Evolutionary conservation across 2,797 vertebrate species (phyloP), one percentile per base, ranked within the genome.

Genomic region (Picus viridis): DNA sequence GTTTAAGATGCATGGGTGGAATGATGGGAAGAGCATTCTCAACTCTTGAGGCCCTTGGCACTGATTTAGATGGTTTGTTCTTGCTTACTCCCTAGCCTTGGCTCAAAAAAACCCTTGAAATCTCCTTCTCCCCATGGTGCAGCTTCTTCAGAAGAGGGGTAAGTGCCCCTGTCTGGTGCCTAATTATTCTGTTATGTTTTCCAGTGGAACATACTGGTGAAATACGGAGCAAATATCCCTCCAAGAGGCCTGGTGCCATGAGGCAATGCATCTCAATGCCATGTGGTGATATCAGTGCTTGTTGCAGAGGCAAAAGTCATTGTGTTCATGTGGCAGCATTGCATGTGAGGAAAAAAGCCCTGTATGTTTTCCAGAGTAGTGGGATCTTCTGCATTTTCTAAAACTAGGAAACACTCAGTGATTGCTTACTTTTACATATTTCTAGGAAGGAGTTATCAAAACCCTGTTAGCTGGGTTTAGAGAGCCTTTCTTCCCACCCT

Each of bases 271-370:
- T 24, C 20, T 74, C n/a, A 64, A 14, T 45, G n/a, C 65, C n/a
- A 1, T 65, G n/a, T 71, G 51, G 34, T 83, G 27, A 49, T 41
- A 49, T 7, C 27, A 77, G 32, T 45, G 68, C 29, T 32, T 13
- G 3, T 14, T 1, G 1, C 34, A 41, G 72, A 56, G 51, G 10
- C 3, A 45, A 70, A 78, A 79, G 32, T 5, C 0, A 0, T 36
- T 32, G 15, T 2, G 9, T 29, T 83, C 47, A 13, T 27, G 18
- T 62, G 0, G 1, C 26, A 65, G 23, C 26, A 43, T 15, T 1
- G 1, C 53, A 14, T 12, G 5, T 19, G 39, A 78, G 39, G 65
- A 83, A 84, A 61, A 36, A 63, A 61, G 4, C 9, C 12, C 34
- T 43, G 51, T 72, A 43, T 24, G 6, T 82, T 84, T 87, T 29